These are phyloP conservation scores for Carassius gibelio DNA, from an alignment of 2,113 vertebrate species.

Conservation along the genomic window DNA sequence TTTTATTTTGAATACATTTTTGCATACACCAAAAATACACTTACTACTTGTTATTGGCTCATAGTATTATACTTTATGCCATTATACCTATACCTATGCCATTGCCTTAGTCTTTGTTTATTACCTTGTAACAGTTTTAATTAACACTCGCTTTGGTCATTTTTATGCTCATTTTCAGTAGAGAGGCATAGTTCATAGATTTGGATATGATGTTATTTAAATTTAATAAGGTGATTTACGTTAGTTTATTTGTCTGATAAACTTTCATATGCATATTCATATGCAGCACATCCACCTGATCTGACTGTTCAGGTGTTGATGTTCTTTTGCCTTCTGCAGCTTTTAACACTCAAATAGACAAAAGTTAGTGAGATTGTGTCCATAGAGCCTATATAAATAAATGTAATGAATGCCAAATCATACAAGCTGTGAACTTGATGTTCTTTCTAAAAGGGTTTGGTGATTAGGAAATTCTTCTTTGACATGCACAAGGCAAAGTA, in stretches of 20 bases:
- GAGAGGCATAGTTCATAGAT: no score
- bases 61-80: no score
- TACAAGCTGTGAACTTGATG: neutral
- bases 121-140: no score
- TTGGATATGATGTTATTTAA: no score
- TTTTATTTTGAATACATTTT: no score
- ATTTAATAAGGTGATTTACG: neutral
- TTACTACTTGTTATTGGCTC: no score
- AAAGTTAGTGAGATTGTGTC: neutral
- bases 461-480: neutral
- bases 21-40: no score
- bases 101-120: no score
- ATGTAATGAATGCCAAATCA: neutral
- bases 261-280: conserved; percentile 24
- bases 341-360: neutral
- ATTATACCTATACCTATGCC: no score
- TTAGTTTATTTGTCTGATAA: neutral
- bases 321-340: neutral
- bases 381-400: neutral
- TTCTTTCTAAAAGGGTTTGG: neutral
- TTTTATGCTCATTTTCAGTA: no score
- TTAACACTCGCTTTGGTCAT: no score
- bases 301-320: neutral
- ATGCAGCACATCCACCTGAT: conserved; percentile 1
- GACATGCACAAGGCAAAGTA: neutral